Percentiles rank a stretch among this genome's conserved stretches.
These are phyloP conservation scores for Lepidotrigona ventralis DNA, from an alignment of 1,140 invertebrate genomes.

Conservation along the genomic window DNA sequence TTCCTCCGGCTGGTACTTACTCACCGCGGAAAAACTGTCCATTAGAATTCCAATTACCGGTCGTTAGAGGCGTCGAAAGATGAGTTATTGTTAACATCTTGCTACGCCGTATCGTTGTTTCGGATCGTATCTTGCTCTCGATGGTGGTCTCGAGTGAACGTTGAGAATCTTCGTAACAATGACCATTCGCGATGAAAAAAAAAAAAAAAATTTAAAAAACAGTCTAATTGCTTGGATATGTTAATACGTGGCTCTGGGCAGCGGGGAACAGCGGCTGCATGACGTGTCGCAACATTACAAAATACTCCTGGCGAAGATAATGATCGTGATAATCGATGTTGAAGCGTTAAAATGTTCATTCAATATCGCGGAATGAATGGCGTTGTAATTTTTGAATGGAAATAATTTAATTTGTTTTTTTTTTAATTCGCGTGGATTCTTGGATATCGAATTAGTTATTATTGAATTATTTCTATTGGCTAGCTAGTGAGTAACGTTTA, in stretches of 20 bases:
- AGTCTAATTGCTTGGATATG: conserved; percentile 64
- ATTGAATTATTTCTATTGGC: neutral
- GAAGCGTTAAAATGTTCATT: neutral
- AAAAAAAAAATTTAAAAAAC: conserved; percentile 30
- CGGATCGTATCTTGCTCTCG: neutral
- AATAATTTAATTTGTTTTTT: neutral
- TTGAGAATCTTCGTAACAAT: conserved; percentile 45
- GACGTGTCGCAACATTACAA: conserved; percentile 40
- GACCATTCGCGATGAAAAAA: conserved; percentile 22
- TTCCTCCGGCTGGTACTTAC: neutral
- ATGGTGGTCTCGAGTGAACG: neutral
- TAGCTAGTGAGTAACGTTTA: too few relatives aligned
- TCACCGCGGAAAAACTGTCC: neutral
- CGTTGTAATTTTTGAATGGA: neutral
- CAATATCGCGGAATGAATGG: conserved; percentile 4
- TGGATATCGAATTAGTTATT: too few relatives aligned
- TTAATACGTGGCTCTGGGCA: conserved; percentile 57
- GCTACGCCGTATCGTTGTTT: neutral
- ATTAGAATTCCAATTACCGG: conserved; percentile 14
- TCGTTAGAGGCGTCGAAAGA: conserved; percentile 17
- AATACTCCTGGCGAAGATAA: conserved; percentile 34
- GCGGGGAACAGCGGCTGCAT: conserved; percentile 24
- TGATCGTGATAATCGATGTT: neutral
- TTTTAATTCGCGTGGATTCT: neutral
- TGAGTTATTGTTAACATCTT: conserved; percentile 22